Base-by-base conservation (phyloP, 30 jellyfish, hydroid and myxozoan species). In the Haliclystus octoradiatus region DNA sequence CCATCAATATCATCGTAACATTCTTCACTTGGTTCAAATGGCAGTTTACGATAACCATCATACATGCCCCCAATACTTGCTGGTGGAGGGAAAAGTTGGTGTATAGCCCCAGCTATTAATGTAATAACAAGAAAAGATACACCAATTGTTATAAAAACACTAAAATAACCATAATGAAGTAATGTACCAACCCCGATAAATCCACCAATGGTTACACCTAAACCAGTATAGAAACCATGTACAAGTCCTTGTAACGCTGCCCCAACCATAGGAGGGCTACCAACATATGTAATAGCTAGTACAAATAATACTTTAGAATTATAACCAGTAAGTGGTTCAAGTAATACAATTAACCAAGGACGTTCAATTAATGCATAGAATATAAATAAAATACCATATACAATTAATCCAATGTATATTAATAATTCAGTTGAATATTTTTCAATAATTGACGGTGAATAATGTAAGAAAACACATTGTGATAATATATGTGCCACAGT, bases 181-280 rank as follows among this genome's bases (percentile, higher is more conserved):
- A 84, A 75, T 24, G 72, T 34, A 50, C 46, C 75, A 12, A 85
- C 84, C n/a, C 89, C 90, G 9, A 72, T 74, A 22, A 77, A 77
- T 13, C 78, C 52, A 52, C 95, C 95, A 66, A 84, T 57, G 31
- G 91, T 69, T 19, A 82, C 72, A 26, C 95, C 95, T 31, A 84
- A 74, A 14, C 95, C 95, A 65, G 69, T 76, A 71, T 84, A 78
- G 27, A 84, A 49, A 23, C 93, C 93, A 71, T 84, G 95, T 22
- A 85, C 70, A 27, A 72, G 19, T 0, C 95, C 95, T 46, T 84
- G 95, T 24, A 84, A 70, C 3, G 95, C 83, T 2, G 95, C 95
- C 9, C 95, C 95, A 62, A 84, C 68, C 26, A 70, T 69, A 0
- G 90, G 80, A 24, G 95, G 95, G 67, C 93, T 71, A 2, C 95